Evolutionary conservation across 2,888 invertebrate genomes (phyloP).

Genomic region (Melinaea menophilus): DNA sequence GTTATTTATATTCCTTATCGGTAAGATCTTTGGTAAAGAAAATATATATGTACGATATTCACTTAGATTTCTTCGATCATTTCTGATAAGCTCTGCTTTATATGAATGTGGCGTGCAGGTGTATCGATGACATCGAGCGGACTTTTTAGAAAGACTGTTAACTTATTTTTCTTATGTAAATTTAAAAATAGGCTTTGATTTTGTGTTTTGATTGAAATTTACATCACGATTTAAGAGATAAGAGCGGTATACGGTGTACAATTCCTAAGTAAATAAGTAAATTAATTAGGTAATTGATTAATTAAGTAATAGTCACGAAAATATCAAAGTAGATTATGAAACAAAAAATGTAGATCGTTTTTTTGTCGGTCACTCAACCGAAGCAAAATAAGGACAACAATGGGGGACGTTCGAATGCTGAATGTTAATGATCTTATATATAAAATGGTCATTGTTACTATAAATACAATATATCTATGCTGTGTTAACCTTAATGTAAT

Average conservation of each 20-base stretch:
- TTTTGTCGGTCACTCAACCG: slow-evolving; percentile 52
- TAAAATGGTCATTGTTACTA: slow-evolving; percentile 20
- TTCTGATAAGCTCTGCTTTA: slow-evolving; percentile 27
- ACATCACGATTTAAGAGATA: no score
- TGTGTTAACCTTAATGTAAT: slow-evolving; percentile 15
- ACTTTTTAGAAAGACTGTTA: background rate
- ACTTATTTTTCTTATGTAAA: no score
- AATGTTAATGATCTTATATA: slow-evolving; percentile 57
- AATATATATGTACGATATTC: slow-evolving; percentile 21
- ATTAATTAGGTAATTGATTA: no score
- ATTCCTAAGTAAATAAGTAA: no score
- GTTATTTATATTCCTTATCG: slow-evolving; percentile 29
- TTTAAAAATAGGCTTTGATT: no score
- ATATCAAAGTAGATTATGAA: no score
- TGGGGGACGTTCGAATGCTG: slow-evolving; percentile 41
- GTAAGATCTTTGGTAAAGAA: slow-evolving; percentile 24
- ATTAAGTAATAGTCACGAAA: no score
- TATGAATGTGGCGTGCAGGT: slow-evolving; percentile 25
- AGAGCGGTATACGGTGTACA: no score
- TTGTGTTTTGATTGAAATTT: no score
- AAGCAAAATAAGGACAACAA: slow-evolving; percentile 64
- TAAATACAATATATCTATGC: slow-evolving; percentile 9
- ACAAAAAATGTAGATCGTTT: slow-evolving; percentile 44
- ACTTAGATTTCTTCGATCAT: slow-evolving; percentile 21
- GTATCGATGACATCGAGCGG: slow-evolving; percentile 9